These are phyloP conservation scores for Marcusenius ussheri DNA, from an alignment of 2,113 vertebrate genomes.

Conservation along the genomic window DNA sequence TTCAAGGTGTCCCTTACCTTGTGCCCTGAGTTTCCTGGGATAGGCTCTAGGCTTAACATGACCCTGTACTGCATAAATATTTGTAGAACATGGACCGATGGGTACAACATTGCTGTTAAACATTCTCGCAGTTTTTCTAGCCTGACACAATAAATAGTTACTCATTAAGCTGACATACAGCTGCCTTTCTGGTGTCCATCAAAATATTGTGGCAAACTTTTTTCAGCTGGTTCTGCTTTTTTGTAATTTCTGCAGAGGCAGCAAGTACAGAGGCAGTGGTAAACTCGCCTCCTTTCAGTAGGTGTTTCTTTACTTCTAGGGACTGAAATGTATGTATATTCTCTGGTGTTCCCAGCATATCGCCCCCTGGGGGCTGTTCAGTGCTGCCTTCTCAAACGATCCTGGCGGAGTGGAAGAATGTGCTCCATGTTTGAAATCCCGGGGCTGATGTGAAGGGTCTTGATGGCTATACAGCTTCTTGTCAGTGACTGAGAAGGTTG, in stretches of 20 bases:
- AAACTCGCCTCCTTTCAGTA: neutral
- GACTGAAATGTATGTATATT: neutral
- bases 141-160: neutral
- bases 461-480: neutral
- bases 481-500: neutral
- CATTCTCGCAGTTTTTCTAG: neutral
- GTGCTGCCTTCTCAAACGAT: neutral
- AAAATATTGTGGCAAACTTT: neutral
- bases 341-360: neutral
- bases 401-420: neutral
- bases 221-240: neutral
- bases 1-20: neutral
- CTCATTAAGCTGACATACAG: neutral
- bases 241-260: neutral
- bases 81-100: neutral
- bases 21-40: neutral
- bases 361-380: neutral
- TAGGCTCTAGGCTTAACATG: neutral
- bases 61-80: neutral
- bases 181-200: neutral
- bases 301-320: neutral
- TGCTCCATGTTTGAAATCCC: neutral
- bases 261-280: neutral
- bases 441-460: neutral
- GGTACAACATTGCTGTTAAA: neutral